Conservation (phyloP, 2,113 vertebrate species). For the Alethe castanea region DNA sequence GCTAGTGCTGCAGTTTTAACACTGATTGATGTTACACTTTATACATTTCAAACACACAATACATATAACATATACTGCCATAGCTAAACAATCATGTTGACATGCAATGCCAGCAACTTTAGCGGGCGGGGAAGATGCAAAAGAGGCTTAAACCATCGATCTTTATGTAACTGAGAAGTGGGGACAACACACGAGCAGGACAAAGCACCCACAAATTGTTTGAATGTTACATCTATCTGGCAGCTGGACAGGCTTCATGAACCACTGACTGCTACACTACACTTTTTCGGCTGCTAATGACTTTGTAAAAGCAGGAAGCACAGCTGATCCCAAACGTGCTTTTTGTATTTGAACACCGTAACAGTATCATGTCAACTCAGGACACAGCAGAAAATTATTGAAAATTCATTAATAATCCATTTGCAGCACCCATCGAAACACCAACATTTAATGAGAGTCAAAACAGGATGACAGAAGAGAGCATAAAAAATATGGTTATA, state of each 20-base stretch:
- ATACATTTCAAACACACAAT: neutral
- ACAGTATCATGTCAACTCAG: accelerated
- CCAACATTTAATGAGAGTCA: neutral
- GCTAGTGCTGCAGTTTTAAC: neutral
- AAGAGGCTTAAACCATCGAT: neutral
- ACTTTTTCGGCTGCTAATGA: neutral
- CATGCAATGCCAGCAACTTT: neutral
- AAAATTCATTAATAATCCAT: neutral
- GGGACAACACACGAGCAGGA: neutral
- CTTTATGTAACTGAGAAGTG: neutral
- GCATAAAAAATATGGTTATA: neutral
- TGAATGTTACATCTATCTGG: neutral
- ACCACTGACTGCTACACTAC: neutral
- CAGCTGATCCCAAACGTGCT: neutral
- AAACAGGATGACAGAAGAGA: neutral
- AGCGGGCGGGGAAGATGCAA: neutral
- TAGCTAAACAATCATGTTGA: neutral
- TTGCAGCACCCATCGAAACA: neutral
- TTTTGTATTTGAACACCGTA: neutral
- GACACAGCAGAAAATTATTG: neutral
- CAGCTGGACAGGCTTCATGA: neutral
- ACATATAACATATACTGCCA: neutral
- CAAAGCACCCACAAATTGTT: neutral
- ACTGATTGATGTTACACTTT: neutral
- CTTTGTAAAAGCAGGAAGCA: neutral